Conservation (phyloP, 2,888 invertebrate genomes). For the Noctua comes region DNA sequence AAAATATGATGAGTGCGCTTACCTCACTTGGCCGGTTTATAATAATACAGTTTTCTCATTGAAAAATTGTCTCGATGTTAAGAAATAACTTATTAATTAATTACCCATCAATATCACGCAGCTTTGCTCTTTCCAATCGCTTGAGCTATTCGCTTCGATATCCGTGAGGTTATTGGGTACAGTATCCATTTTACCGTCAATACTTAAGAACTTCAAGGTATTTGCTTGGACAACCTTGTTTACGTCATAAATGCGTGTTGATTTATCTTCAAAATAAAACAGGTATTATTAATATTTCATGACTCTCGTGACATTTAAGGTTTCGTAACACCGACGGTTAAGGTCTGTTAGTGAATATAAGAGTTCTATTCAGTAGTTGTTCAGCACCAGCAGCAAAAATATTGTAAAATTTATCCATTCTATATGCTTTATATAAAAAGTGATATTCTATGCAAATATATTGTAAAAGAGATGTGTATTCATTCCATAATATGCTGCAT, state of each 20-base stretch:
- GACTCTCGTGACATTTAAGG: background rate
- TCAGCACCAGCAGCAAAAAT: background rate
- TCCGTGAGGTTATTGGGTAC: background rate
- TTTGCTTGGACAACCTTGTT: background rate
- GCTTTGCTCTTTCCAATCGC: background rate
- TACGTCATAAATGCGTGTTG: background rate
- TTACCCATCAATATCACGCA: background rate
- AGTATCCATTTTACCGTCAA: fast-evolving
- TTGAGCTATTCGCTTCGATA: fast-evolving
- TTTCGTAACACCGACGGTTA: background rate
- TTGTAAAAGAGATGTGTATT: too few species aligned
- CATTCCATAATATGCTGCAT: too few species aligned
- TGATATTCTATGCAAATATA: too few species aligned
- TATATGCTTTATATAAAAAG: too few species aligned
- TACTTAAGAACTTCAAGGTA: background rate
- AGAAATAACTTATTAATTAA: background rate
- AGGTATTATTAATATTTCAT: background rate
- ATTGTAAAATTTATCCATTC: background rate
- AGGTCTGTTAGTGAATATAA: background rate
- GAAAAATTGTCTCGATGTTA: background rate
- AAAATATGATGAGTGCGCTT: too few species aligned
- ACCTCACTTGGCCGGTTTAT: background rate
- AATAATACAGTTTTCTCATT: background rate
- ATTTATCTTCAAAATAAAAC: background rate
- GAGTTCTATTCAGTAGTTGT: background rate